Conservation (phyloP, 2,113 vertebrate species). For the Mesocricetus auratus region DNA sequence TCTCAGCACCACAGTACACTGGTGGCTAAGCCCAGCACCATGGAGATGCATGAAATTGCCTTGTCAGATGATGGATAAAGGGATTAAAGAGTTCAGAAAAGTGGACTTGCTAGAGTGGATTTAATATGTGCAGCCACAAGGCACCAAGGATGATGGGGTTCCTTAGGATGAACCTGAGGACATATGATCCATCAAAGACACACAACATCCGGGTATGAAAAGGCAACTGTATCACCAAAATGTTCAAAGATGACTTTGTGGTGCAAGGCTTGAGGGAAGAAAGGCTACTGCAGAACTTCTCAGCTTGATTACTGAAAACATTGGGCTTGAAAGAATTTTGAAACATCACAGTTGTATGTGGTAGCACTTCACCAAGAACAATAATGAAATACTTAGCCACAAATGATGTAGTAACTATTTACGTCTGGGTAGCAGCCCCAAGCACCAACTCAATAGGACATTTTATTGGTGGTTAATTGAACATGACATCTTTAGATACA, state of each 20-base stretch:
- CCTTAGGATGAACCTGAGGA: not conserved
- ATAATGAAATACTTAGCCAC: not conserved
- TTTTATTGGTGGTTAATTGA: not conserved
- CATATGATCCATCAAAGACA: not conserved
- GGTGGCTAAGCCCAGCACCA: not conserved
- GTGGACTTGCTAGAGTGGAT: not conserved
- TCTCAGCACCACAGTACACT: not conserved
- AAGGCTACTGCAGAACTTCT: not conserved
- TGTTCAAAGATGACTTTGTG: not conserved
- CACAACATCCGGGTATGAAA: not conserved
- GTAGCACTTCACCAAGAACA: not conserved
- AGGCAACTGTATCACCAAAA: not conserved
- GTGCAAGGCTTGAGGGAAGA: not conserved
- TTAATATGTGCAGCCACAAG: constrained; percentile 14
- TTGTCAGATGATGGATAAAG: constrained; percentile 25
- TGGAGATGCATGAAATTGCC: not conserved
- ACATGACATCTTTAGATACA: not conserved
- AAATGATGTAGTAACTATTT: not conserved
- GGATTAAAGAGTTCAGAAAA: constrained; percentile 7
- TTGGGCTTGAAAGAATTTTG: not conserved
- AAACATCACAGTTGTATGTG: not conserved
- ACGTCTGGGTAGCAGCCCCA: not conserved
- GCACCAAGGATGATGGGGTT: not conserved
- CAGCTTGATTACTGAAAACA: not conserved
- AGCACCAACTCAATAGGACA: not conserved